Evolutionary conservation across 2,888 invertebrate genomes (phyloP).

Genomic region (Cataglyphis rosenhaueri): DNA sequence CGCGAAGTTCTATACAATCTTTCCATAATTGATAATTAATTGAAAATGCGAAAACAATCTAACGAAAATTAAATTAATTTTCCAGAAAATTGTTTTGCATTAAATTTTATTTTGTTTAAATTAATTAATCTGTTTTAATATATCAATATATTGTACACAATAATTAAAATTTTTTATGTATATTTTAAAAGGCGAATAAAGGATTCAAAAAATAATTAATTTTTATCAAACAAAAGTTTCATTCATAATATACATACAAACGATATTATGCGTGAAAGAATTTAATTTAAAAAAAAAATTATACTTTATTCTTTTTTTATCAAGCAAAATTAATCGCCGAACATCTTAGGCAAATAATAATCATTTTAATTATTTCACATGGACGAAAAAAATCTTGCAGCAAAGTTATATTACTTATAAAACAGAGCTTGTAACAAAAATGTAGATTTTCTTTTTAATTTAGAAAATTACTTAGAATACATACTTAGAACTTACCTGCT

Average conservation of each 20-base stretch:
- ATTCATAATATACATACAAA: neutral
- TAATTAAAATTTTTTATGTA: neutral
- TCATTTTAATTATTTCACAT: neutral
- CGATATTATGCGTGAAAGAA: neutral
- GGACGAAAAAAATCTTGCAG: neutral
- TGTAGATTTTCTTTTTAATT: neutral
- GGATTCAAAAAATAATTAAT: neutral
- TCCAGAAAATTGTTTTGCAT: neutral
- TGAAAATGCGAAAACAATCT: neutral
- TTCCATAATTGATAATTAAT: constrained; percentile 13
- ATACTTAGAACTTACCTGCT: neutral
- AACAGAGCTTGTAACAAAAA: neutral
- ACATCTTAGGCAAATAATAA: no score
- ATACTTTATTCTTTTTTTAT: no score
- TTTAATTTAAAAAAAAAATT: neutral
- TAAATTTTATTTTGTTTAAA: neutral
- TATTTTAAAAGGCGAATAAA: neutral
- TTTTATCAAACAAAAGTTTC: neutral
- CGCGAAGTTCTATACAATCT: neutral
- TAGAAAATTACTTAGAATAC: neutral
- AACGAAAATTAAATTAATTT: neutral
- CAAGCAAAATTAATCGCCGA: no score
- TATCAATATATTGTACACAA: neutral
- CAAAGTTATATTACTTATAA: neutral
- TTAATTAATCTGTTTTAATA: neutral